Conservation (phyloP, 2,113 vertebrate species). For the Pedionomus torquatus region DNA sequence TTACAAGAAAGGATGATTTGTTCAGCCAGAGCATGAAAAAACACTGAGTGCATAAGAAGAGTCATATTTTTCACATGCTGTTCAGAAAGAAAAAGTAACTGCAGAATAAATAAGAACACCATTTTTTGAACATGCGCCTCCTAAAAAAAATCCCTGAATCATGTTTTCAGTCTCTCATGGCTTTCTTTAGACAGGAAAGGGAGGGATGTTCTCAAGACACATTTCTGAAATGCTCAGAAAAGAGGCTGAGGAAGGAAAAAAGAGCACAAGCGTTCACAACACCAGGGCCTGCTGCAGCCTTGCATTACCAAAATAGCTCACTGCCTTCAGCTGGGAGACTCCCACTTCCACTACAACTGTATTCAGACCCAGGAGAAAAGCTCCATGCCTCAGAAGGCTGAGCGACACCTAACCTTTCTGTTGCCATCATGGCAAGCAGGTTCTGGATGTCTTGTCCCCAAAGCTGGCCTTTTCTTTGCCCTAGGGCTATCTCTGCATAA, state of each 20-base stretch:
- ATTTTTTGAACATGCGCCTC: not conserved
- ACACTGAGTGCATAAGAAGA: not conserved
- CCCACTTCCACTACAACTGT: not conserved
- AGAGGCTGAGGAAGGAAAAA: not conserved
- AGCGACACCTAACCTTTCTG: not conserved
- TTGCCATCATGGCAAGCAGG: not conserved
- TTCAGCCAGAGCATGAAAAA: conserved; percentile 1
- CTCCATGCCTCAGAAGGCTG: not conserved
- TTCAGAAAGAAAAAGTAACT: not conserved
- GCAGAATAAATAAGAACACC: not conserved
- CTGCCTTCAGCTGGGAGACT: not conserved
- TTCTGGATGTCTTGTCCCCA: not conserved
- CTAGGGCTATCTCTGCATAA: not conserved
- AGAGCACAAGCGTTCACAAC: not conserved
- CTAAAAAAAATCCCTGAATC: conserved; percentile 13
- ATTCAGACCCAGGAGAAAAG: not conserved
- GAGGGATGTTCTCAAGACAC: not conserved
- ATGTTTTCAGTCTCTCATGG: conserved; percentile 2
- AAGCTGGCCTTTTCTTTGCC: not conserved
- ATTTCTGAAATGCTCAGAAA: conserved; percentile 35
- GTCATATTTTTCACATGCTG: not conserved
- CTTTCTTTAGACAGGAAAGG: not conserved
- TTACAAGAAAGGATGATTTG: not conserved
- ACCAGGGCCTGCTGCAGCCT: not conserved
- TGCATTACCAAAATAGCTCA: not conserved